Evolutionary conservation across 2,113 vertebrate genomes (phyloP), one percentile per base, ranked within the genome.

Genomic region (Tichodroma muraria): DNA sequence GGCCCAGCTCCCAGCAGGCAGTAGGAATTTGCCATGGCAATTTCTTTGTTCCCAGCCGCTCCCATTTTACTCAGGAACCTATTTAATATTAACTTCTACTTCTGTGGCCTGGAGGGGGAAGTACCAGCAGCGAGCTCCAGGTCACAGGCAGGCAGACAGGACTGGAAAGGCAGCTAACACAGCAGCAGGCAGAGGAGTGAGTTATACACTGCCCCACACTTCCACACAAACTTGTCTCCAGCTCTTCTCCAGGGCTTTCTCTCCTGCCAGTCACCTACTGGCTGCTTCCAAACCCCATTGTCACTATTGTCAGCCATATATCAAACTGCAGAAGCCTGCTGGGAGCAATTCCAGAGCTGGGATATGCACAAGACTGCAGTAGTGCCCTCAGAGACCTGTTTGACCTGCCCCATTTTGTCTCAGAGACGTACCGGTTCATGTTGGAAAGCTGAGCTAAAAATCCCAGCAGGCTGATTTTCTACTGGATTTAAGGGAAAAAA

Each of bases 191-290:
- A 38, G 56, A 64, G 25, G 7, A 68, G 30, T 0, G 1, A 52
- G 31, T 69, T 77, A 14, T 0, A 9, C 0, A 0, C 47, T n/a
- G 15, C 21, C 24, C 23, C 16, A 7, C 2, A 0, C 9, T 31
- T 80, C 15, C 47, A 35, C 8, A 45, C 53, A 37, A 68, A 75
- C 35, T 52, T 45, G 2, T 13, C 65, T 77, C 52, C 85, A 75
- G 60, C 49, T 28, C 38, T 60, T 66, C 44, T 65, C 44, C 2
- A 2, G 40, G 54, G 27, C 25, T 64, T 73, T 61, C 37, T 72
- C 45, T 60, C 42, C 37, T 90, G 57, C 25, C 65, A 25, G 23
- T 56, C 50, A 42, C 44, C 19, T 61, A 10, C 38, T 59, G 33
- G 15, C 42, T 72, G 33, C 31, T 56, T 53, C 63, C 70, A 76